A percentile compares a stretch with the other conserved stretches of the same genome.
Evolutionary conservation across 2,113 vertebrate species (phyloP).

Genomic region (Sclerurus mexicanus): DNA sequence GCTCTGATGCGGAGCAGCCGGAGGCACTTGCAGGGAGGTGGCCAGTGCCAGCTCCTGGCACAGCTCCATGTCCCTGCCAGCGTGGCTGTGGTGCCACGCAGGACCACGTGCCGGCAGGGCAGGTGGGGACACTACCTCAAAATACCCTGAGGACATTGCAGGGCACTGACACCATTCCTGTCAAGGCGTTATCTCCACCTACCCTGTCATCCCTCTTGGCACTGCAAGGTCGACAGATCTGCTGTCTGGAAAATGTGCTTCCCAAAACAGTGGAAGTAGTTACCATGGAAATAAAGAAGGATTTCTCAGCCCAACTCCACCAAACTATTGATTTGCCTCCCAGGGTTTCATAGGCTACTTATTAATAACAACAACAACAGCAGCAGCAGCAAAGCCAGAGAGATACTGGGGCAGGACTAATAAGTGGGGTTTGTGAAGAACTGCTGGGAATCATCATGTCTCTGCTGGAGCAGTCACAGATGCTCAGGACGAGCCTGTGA

Average conservation of each 20-base stretch:
- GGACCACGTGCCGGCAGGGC: rapidly evolving
- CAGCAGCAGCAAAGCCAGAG: background rate
- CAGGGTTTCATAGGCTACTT: constrained; percentile 36
- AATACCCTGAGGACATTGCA: background rate
- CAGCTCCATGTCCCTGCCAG: background rate
- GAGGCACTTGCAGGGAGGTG: rapidly evolving
- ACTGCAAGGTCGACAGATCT: constrained; percentile 29
- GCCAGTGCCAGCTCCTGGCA: background rate
- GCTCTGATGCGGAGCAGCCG: background rate
- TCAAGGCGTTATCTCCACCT: background rate
- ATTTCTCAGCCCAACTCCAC: constrained; percentile 62
- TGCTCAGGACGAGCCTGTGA: rapidly evolving
- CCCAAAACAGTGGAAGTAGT: constrained; percentile 56
- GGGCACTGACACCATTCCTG: rapidly evolving
- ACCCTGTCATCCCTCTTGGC: background rate
- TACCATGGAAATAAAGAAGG: constrained; percentile 79
- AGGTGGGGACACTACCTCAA: background rate
- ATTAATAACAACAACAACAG: constrained; percentile 26
- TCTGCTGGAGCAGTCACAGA: background rate
- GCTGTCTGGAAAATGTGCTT: constrained; percentile 69
- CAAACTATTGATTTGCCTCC: constrained; percentile 62
- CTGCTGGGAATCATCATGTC: background rate
- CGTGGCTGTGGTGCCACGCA: rapidly evolving
- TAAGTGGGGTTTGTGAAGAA: constrained; percentile 22
- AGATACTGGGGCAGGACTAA: background rate